Conservation (phyloP, 92 coral and sea anemone genomes). For the Paramuricea clavata region DNA sequence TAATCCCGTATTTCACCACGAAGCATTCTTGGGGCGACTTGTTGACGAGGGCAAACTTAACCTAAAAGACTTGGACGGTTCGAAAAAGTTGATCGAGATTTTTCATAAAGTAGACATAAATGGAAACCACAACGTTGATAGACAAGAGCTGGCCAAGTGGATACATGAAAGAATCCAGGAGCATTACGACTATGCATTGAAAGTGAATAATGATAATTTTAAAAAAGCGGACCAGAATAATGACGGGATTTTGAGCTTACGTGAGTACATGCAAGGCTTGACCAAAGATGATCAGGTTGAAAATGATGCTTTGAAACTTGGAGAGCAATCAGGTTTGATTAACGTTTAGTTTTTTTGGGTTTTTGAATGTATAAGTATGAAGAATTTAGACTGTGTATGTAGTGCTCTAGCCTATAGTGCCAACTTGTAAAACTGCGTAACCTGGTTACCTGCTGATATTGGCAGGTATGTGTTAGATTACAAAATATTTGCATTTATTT, state of each 20-base stretch:
- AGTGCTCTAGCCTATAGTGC: neutral
- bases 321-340: conserved; percentile 24
- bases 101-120: conserved; percentile 93
- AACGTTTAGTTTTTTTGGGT: neutral
- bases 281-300: conserved; percentile 61
- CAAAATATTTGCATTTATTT: too few relatives aligned
- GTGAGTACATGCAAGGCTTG: conserved; percentile 77
- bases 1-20: conserved; percentile 93
- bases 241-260: conserved; percentile 76
- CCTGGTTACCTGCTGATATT: too few relatives aligned
- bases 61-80: conserved; percentile 87
- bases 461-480: too few relatives aligned
- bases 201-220: conserved; percentile 74
- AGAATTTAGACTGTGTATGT: neutral
- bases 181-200: conserved; percentile 82
- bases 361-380: neutral
- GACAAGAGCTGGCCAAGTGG: conserved; percentile 85
- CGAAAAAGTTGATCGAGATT: conserved; percentile 85
- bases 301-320: conserved; percentile 16
- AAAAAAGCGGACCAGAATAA: conserved; percentile 71
- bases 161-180: conserved; percentile 87
- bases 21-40: conserved; percentile 93
- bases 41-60: conserved; percentile 84
- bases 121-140: conserved; percentile 81
- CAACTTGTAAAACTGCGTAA: too few relatives aligned